Evolutionary conservation across 64 coral and sea anemone species (phyloP), one percentile per base, ranked within the genome.

Genomic region (Orbicella faveolata): DNA sequence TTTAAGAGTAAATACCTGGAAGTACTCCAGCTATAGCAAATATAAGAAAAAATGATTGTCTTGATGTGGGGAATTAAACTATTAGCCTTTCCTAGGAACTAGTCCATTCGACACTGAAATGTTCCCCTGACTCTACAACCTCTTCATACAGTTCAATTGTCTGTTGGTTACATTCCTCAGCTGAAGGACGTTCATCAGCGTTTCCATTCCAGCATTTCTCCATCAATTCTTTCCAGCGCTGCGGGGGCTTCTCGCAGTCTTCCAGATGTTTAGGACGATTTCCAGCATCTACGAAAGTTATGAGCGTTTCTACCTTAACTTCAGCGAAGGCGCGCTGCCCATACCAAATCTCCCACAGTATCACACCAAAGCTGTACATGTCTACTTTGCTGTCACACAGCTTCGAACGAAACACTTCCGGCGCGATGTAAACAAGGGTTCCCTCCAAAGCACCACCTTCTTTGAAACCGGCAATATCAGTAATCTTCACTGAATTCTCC

Each of bases 281-380:
- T 69, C 84, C 84, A 2, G 57, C 11, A 18, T 75, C 55, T 21
- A 87, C 52, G 16, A 17, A 7, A 5, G 8, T 9, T 15, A 87
- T 25, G 3, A 75, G 55, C 33, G 23, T 41, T 65, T 1, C 1
- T 63, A 37, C 1, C 26, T 36, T 36, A 3, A 36, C 19, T 34
- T 83, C 80, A 8, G 16, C 25, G 64, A 81, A 90, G n/a, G 37
- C 88, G 17, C 70, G 88, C 36, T 70, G 39, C 7, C 88, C 88
- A 33, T 80, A 89, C 88, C 88, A 89, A 62, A 89, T 79, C 88
- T 89, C 88, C 88, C 88, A 89, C 61, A 89, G 25, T 3, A 79
- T 79, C n/a, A 89, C 54, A 23, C 88, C 87, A 12, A 89, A 19
- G 18, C 87, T 79, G 59, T 89, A 89, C 53, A 79, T 89, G 61